These are phyloP conservation scores for Grallaria varia DNA, from an alignment of 2,113 vertebrate genomes.

Conservation along the genomic window DNA sequence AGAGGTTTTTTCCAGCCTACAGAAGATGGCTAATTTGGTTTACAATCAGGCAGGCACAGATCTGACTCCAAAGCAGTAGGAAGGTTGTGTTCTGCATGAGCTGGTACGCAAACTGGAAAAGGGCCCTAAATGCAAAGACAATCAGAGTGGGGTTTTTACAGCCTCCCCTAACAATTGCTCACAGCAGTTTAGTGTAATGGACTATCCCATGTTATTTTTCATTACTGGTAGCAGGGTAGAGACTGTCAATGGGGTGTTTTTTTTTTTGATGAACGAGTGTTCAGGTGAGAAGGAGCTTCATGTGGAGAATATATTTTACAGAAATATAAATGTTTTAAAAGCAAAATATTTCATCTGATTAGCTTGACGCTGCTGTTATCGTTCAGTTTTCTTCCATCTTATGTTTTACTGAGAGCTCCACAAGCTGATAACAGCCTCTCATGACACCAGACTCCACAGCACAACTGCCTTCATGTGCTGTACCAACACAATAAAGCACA, in stretches of 20 bases:
- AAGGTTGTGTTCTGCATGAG: conserved; percentile 14
- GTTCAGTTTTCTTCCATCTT: background rate
- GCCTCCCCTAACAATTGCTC: background rate
- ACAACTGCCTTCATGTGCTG: background rate
- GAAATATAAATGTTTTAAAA: background rate
- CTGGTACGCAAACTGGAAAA: background rate
- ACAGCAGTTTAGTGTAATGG: background rate
- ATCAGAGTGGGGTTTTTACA: background rate
- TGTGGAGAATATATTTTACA: background rate
- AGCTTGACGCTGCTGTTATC: background rate
- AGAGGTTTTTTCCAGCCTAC: background rate
- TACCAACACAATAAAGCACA: background rate
- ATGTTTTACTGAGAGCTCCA: background rate
- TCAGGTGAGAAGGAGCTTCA: background rate
- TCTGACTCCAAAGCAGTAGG: background rate
- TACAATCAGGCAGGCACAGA: background rate
- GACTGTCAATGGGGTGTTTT: background rate
- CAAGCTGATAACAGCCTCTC: background rate
- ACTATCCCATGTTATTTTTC: background rate
- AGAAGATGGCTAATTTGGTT: background rate
- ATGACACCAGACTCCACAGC: background rate
- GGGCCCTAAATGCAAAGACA: background rate
- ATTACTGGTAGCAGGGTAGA: background rate
- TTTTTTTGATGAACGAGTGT: background rate
- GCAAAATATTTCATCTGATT: background rate